Percentiles rank a stretch among this genome's conserved stretches.
These are phyloP conservation scores for Montipora capricornis DNA, from an alignment of 64 coral and sea anemone genomes.

Conservation along the genomic window DNA sequence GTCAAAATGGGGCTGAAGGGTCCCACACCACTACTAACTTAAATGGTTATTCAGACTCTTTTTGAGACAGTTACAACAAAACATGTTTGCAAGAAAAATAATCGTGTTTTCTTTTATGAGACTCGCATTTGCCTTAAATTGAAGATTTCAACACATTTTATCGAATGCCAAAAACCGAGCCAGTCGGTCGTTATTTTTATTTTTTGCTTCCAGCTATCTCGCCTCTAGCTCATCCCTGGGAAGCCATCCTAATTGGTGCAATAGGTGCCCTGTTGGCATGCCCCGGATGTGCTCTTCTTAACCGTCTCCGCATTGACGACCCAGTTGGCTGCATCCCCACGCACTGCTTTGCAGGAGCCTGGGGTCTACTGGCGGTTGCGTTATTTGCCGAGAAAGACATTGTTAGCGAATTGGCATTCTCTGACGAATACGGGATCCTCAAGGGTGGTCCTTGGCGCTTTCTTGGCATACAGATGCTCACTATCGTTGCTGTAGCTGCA, in stretches of 20 bases:
- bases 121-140: too few relatives aligned
- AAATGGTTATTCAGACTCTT: too few relatives aligned
- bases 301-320: constrained; percentile 82
- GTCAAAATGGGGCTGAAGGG: too few relatives aligned
- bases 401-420: constrained; percentile 18
- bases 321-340: constrained; percentile 76
- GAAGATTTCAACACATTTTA: too few relatives aligned
- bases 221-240: constrained; percentile 71
- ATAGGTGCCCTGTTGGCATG: constrained; percentile 66
- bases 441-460: constrained; percentile 82
- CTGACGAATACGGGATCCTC: constrained; percentile 69
- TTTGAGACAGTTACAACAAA: too few relatives aligned
- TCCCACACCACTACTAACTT: too few relatives aligned
- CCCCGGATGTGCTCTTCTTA: constrained; percentile 46
- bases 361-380: constrained; percentile 72
- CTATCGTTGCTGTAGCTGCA: neutral
- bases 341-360: constrained; percentile 67
- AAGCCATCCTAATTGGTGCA: constrained; percentile 73
- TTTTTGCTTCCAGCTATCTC: constrained; percentile 62
- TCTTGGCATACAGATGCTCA: constrained; percentile 61
- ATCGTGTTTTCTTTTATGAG: too few relatives aligned
- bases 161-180: too few relatives aligned
- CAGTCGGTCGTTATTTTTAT: too few relatives aligned
- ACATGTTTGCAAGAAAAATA: too few relatives aligned
- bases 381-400: constrained; percentile 77